A percentile compares a stretch with the other conserved stretches of the same genome.
Conservation (phyloP, 2,113 vertebrate genomes). For the Verasper variegatus region DNA sequence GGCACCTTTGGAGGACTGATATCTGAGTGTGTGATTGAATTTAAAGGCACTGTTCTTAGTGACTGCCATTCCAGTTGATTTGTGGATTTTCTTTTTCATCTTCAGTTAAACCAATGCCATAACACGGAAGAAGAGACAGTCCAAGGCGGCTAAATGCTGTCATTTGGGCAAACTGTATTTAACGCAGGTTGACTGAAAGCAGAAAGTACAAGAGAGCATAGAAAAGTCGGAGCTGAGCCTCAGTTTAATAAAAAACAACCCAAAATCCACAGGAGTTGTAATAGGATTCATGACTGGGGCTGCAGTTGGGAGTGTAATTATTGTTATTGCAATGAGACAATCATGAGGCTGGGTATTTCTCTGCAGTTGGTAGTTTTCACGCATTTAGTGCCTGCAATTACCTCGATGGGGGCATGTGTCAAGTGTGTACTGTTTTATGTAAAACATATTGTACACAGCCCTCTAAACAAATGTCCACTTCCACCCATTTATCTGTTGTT, state of each 20-base stretch:
- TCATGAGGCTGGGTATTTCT: slow-evolving; percentile 38
- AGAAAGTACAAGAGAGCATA: slow-evolving; percentile 10
- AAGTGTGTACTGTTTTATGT: slow-evolving; percentile 58
- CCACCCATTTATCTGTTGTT: slow-evolving; percentile 50
- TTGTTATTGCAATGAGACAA: slow-evolving; percentile 55
- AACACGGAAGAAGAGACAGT: background rate
- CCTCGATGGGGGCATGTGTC: slow-evolving; percentile 18
- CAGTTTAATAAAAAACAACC: slow-evolving; percentile 6
- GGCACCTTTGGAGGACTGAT: no score
- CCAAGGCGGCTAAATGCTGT: background rate
- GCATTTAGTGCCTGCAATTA: slow-evolving; percentile 42
- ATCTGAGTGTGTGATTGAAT: no score
- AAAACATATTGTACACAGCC: slow-evolving; percentile 41
- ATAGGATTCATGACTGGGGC: slow-evolving; percentile 59
- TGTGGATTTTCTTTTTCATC: background rate
- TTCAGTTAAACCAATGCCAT: background rate
- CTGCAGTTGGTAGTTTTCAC: slow-evolving; percentile 28
- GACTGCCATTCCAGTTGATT: background rate
- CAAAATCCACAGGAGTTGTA: slow-evolving; percentile 30
- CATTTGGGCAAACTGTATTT: background rate
- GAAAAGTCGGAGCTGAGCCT: background rate
- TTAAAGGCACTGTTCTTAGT: no score
- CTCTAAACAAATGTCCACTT: slow-evolving; percentile 42
- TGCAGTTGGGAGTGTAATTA: slow-evolving; percentile 56
- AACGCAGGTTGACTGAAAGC: slow-evolving; percentile 3